Evolutionary conservation across 2,797 vertebrate species (phyloP).

Genomic region (Chloroceryle amazona): DNA sequence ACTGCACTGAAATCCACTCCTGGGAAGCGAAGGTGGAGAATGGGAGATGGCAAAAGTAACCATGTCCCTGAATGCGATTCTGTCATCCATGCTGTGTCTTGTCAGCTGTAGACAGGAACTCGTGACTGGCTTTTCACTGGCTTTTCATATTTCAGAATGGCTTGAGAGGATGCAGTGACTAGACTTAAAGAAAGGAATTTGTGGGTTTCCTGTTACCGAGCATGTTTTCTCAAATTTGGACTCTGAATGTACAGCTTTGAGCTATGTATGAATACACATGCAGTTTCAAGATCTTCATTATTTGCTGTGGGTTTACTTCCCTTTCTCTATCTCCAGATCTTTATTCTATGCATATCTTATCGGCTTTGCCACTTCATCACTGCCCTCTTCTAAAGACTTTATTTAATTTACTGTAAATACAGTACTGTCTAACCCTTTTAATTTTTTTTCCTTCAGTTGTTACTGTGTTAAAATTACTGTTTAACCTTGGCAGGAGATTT

Average conservation of each 20-base stretch:
- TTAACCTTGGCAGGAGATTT: too few species aligned
- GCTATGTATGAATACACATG: not conserved
- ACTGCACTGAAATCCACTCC: not conserved
- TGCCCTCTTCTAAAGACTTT: not conserved
- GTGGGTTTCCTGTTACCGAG: not conserved
- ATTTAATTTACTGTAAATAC: not conserved
- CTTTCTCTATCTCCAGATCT: not conserved
- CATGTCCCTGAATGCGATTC: not conserved
- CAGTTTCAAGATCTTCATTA: not conserved
- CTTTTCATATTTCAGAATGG: not conserved
- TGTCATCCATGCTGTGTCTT: not conserved
- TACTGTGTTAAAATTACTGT: not conserved
- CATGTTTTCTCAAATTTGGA: not conserved
- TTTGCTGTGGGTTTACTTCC: not conserved
- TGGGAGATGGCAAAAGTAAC: not conserved
- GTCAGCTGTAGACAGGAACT: not conserved
- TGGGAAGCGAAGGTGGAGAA: not conserved
- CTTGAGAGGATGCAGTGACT: not conserved
- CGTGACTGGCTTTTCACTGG: not conserved
- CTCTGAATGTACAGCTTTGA: not conserved
- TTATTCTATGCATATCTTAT: not conserved
- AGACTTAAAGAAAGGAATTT: not conserved
- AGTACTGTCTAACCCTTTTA: not conserved
- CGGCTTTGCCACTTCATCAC: not conserved
- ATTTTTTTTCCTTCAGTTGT: not conserved